Evolutionary conservation across 2,888 invertebrate species (phyloP), one percentile per base, ranked within the genome.

Genomic region (Xanthorhoe spadicearia): DNA sequence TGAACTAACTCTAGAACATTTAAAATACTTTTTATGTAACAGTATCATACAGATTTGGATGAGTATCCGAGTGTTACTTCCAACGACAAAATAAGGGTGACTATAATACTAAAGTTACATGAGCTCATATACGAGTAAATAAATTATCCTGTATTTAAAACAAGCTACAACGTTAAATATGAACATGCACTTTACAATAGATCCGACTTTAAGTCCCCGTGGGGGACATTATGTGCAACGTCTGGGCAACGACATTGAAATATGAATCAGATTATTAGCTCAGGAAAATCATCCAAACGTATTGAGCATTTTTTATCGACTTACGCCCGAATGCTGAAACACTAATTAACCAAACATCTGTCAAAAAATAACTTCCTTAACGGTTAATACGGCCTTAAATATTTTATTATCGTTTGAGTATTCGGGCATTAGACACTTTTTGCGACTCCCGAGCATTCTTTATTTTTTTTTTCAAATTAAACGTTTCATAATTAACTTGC

Each of bases 1-100:
- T 5, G 43, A 58, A 54, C 62, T 59, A 61, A 53, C 28, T 46
- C 53, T 60, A 54, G 32, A 23, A 35, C 28, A 23, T 58, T 58
- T 13, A 49, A 52, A 48, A 57, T 51, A 63, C 18, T 15, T 17
- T 63, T 54, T 32, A 28, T 15, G 7, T 43, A 35, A 50, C 18
- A 32, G 23, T 61, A 54, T 57, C 15, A 18, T 46, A 43, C 15
- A 52, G 46, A 13, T 52, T 38, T 54, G 38, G 38, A 15, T 17
- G 9, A 23, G 8, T 1, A 58, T 58, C 38, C 50, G 58, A 58
- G 35, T 48, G 8, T 58, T 38, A 54, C 53, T 19, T 51, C 35
- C 3, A 63, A 53, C 57, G 57, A 60, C 15, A 28, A 66, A 35
- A 53, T 58, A 50, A 48, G 28, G 38, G 15, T 32, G 32, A 50